Evolutionary conservation across 23 tunicate genomes (phyloP), one percentile per base, ranked within the genome.

Genomic region (Corella eumyota): DNA sequence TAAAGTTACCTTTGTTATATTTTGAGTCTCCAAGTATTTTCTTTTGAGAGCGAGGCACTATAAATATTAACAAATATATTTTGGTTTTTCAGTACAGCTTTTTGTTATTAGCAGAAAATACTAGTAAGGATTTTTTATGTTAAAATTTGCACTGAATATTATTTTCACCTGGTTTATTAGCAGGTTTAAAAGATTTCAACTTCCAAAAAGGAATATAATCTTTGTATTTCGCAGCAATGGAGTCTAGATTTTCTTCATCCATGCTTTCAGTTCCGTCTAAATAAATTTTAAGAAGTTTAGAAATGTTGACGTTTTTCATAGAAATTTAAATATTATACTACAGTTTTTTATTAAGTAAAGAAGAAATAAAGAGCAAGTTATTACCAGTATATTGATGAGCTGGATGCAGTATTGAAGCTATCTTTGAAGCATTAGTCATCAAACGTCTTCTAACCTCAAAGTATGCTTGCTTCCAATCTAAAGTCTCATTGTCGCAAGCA

Each of bases 381-480:
- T n/a, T n/a, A n/a, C n/a, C n/a, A n/a, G n/a, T n/a, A n/a, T n/a
- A n/a, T n/a, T n/a, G n/a, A n/a, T n/a, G n/a, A n/a, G n/a, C n/a
- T n/a, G n/a, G n/a, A n/a, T n/a, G n/a, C n/a, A n/a, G n/a, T n/a
- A n/a, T n/a, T n/a, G n/a, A n/a, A n/a, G n/a, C n/a, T n/a, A 62
- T 31, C 25, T 38, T 62, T 30, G 21, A 17, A 40, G 68, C 68
- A 37, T 62, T 40, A 31, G 26, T 33, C 5, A 26, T n/a, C 29
- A 62, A 17, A 9, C 68, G 21, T 38, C 44, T 32, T n/a, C 58
- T 40, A 45, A 80, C 49, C 32, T 66, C 78, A 21, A 68, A 65
- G 49, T 60, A 82, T 2, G 73, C 81, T 51, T 68, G 68, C 45
- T 50, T 50, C 92, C 92, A 82, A 68, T 82, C 81, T 4, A 74